Percentiles rank a stretch among this genome's conserved stretches.
phyloP scores from a whole-genome alignment of 2,888 invertebrate species.

The Glaucopsyche alexis region DNA sequence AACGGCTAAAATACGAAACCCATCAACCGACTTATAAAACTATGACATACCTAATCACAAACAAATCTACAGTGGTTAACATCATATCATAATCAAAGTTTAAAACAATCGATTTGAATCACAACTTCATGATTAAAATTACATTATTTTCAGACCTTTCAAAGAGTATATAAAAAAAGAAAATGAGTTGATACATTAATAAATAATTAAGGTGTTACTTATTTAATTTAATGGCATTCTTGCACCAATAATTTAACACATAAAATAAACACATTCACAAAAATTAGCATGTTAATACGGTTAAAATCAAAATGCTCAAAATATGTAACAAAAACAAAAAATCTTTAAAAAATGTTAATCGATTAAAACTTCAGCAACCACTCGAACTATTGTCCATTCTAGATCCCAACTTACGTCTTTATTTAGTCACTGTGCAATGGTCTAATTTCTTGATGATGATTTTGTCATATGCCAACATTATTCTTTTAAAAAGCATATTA shows the following conservation, averaged over 20 bases:
- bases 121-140: conserved; percentile 75
- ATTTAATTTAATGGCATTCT: conserved; percentile 23
- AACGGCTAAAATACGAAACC: conserved; percentile 46
- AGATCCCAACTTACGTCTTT: conserved; percentile 49
- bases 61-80: conserved; percentile 43
- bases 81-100: conserved; percentile 68
- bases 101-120: conserved; percentile 69
- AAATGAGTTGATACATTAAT: conserved; percentile 60
- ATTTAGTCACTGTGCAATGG: conserved; percentile 61
- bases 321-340: conserved; percentile 53
- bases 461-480: conserved; percentile 54
- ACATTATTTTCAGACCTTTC: conserved; percentile 48
- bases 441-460: conserved; percentile 56
- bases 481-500: conserved; percentile 60
- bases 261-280: conserved; percentile 61
- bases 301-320: conserved; percentile 75
- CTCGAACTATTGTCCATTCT: conserved; percentile 32
- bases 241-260: conserved; percentile 39
- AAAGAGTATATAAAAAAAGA: conserved; percentile 49
- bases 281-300: conserved; percentile 74
- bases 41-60: conserved; percentile 59
- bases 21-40: conserved; percentile 42
- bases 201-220: conserved; percentile 25
- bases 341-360: conserved; percentile 69
- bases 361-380: conserved; percentile 66